A percentile compares a stretch with the other conserved stretches of the same genome.
Conservation (phyloP, 2,888 invertebrate genomes). For the Lacanobia wlatinum region DNA sequence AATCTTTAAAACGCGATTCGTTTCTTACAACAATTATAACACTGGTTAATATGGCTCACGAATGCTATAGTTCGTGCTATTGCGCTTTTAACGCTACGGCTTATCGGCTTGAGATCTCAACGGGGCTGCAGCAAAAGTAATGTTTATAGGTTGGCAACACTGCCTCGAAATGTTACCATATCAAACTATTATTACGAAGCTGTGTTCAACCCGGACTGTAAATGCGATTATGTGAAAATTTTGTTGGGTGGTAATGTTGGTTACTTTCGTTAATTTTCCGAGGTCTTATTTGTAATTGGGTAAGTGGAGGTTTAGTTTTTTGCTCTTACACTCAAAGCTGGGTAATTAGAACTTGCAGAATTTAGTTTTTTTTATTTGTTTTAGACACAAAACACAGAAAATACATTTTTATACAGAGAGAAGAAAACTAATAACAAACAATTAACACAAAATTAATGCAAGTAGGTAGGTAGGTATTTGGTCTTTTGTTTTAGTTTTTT, state of each 20-base stretch:
- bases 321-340: neutral
- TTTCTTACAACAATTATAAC: conserved; percentile 65
- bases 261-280: conserved; percentile 27
- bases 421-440: too few species aligned
- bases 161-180: conserved; percentile 49
- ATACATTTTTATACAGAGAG: too few species aligned
- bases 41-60: conserved; percentile 64
- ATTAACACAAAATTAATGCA: too few species aligned
- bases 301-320: neutral
- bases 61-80: conserved; percentile 65
- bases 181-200: conserved; percentile 55
- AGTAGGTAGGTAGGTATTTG: too few species aligned
- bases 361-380: too few species aligned
- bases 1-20: conserved; percentile 54
- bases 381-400: too few species aligned
- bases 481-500: too few species aligned
- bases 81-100: conserved; percentile 70
- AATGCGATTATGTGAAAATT: conserved; percentile 42
- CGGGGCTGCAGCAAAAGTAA: conserved; percentile 65
- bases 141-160: conserved; percentile 59
- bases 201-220: conserved; percentile 43
- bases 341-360: neutral
- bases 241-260: conserved; percentile 36
- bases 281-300: conserved; percentile 5
- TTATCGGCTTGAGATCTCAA: conserved; percentile 65